Conservation (phyloP, 2,888 invertebrate species). For the Agrotis clavis region DNA sequence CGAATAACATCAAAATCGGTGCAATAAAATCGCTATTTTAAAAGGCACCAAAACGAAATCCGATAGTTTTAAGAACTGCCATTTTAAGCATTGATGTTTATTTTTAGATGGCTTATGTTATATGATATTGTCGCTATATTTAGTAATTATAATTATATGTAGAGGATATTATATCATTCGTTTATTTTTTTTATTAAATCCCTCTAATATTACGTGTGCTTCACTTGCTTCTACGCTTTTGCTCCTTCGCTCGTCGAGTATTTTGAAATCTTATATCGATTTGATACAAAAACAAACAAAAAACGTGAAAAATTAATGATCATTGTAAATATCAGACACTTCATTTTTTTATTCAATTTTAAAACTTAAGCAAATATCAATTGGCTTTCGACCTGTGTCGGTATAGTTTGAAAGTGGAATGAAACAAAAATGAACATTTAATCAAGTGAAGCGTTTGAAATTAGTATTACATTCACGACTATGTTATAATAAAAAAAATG, state of each 20-base stretch:
- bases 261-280: conserved; percentile 60
- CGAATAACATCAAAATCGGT: conserved; percentile 27
- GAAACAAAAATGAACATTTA: neutral
- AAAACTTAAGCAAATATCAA: too few species aligned
- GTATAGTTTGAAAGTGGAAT: neutral
- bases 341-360: neutral
- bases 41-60: conserved; percentile 57
- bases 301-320: neutral
- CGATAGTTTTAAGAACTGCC: conserved; percentile 74
- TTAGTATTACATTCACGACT: neutral
- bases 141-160: conserved; percentile 43
- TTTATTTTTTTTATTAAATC: neutral
- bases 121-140: conserved; percentile 46
- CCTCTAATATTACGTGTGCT: conserved; percentile 14
- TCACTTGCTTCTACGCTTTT: conserved; percentile 32
- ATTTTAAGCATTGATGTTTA: conserved; percentile 73
- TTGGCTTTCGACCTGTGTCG: too few species aligned
- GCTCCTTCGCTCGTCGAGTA: conserved; percentile 15
- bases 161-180: conserved; percentile 17
- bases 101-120: conserved; percentile 71
- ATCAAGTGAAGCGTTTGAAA: neutral
- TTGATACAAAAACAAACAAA: conserved; percentile 41
- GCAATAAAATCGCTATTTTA: conserved; percentile 45
- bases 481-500: neutral
- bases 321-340: neutral